Conservation (phyloP, 2,797 vertebrate genomes). For the Delichon dasypus region DNA sequence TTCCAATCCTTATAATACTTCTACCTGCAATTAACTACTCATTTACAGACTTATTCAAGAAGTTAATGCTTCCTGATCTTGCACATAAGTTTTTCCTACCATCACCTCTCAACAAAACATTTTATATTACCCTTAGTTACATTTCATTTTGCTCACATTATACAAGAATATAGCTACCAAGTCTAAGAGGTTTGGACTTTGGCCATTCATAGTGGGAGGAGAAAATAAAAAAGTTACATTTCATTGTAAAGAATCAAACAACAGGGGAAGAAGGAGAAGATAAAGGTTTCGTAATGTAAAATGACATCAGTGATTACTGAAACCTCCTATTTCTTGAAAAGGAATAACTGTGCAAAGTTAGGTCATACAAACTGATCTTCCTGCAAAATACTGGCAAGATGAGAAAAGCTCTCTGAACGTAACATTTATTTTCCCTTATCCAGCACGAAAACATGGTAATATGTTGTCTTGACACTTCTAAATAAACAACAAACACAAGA, state of each 20-base stretch:
- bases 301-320: background rate
- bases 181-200: background rate
- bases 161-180: background rate
- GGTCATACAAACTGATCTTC: background rate
- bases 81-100: background rate
- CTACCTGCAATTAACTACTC: background rate
- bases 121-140: background rate
- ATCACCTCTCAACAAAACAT: background rate
- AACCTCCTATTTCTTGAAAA: background rate
- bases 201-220: background rate
- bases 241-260: background rate
- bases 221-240: background rate
- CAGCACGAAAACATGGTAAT: background rate
- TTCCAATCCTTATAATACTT: background rate
- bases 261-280: accelerated
- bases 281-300: background rate
- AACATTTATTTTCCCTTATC: background rate
- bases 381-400: background rate
- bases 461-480: background rate
- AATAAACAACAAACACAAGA: background rate
- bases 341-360: background rate
- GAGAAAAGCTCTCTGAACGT: background rate
- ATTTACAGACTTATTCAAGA: background rate
- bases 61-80: background rate
- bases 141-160: background rate